Evolutionary conservation across 2,113 vertebrate species (phyloP).

Genomic region (Osmerus eperlanus): DNA sequence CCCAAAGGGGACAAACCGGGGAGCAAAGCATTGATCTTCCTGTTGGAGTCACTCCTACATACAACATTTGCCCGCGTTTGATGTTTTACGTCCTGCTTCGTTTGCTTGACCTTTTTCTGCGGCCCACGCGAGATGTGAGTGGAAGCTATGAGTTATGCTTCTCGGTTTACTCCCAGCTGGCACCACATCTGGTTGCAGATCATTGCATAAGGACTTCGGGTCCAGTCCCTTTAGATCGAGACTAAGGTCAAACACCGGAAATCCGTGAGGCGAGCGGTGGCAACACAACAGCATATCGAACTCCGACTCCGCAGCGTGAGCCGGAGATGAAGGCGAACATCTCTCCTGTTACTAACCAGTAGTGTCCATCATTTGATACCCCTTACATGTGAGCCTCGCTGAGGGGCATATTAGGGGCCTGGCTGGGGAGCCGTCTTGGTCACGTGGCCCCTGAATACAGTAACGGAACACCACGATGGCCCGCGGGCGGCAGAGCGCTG

Average conservation of each 20-base stretch:
- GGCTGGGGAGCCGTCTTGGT: neutral
- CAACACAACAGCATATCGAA: too few relatives aligned
- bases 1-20: neutral
- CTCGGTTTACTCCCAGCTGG: neutral
- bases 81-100: neutral
- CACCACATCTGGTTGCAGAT: neutral
- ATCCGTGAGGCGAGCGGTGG: too few relatives aligned
- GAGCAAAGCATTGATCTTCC: neutral
- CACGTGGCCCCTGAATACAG: neutral
- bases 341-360: too few relatives aligned
- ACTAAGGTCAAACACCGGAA: too few relatives aligned
- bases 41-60: neutral
- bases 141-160: neutral
- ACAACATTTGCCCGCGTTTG: neutral
- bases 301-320: too few relatives aligned
- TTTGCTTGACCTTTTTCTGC: neutral
- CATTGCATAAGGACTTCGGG: neutral
- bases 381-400: too few relatives aligned
- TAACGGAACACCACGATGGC: neutral
- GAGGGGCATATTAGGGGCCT: too few relatives aligned
- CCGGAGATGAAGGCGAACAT: too few relatives aligned
- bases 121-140: neutral
- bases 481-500: neutral
- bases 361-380: too few relatives aligned
- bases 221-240: too few relatives aligned